Conservation (phyloP, 2,888 invertebrate species). For the Nomada flava region DNA sequence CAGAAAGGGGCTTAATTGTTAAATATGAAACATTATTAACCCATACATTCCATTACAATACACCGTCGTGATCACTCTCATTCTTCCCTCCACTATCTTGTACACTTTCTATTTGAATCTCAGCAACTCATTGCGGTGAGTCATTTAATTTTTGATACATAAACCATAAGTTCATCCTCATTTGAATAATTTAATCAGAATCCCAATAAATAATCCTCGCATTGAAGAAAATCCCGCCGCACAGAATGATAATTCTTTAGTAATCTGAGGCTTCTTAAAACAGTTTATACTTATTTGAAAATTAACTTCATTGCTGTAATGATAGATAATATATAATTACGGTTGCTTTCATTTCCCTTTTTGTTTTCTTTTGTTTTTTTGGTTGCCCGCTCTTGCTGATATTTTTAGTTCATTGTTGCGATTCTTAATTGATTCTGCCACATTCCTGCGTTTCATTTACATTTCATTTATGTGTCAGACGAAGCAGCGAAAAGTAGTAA, state of each 20-base stretch:
- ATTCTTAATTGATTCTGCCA: slow-evolving; percentile 76
- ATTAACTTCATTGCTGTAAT: slow-evolving; percentile 56
- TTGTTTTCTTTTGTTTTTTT: slow-evolving; percentile 56
- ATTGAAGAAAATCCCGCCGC: slow-evolving; percentile 75
- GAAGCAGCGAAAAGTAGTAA: neutral
- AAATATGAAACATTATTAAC: slow-evolving; percentile 39
- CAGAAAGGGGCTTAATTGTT: slow-evolving; percentile 63
- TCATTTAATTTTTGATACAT: neutral
- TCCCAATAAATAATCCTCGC: slow-evolving; percentile 29
- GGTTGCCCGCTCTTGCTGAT: slow-evolving; percentile 79
- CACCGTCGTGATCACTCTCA: slow-evolving; percentile 22
- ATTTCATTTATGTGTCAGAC: slow-evolving; percentile 57
- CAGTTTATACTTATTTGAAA: slow-evolving; percentile 51
- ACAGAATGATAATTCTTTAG: slow-evolving; percentile 83
- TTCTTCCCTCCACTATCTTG: slow-evolving; percentile 1
- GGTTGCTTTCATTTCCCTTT: slow-evolving; percentile 65
- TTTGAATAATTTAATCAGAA: slow-evolving; percentile 13
- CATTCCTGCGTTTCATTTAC: slow-evolving; percentile 72
- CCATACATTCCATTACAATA: slow-evolving; percentile 62
- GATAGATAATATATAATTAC: slow-evolving; percentile 45
- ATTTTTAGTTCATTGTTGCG: slow-evolving; percentile 75
- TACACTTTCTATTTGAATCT: neutral
- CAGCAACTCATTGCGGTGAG: neutral
- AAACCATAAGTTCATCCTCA: slow-evolving; percentile 19
- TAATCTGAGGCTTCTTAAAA: slow-evolving; percentile 83